These are phyloP conservation scores for Caerostris extrusa DNA, from an alignment of 1,140 invertebrate genomes.

Conservation along the genomic window DNA sequence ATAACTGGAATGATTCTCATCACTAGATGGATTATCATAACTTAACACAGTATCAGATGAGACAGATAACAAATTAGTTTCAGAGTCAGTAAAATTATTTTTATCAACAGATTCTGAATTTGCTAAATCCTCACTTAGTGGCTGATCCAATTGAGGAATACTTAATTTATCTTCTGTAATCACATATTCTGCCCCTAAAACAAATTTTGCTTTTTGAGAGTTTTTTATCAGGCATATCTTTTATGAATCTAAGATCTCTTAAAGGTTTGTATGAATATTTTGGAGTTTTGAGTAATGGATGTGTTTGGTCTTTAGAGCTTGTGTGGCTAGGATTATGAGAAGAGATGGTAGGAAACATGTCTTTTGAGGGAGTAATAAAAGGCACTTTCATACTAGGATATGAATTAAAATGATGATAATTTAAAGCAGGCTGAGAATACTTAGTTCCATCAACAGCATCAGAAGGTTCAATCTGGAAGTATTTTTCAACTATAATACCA, in stretches of 20 bases:
- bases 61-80: slow-evolving; percentile 37
- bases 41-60: slow-evolving; percentile 68
- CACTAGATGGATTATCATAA: slow-evolving; percentile 27
- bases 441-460: slow-evolving; percentile 65
- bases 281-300: neutral
- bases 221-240: neutral
- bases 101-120: neutral
- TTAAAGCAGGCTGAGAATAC: slow-evolving; percentile 69
- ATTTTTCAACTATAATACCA: neutral
- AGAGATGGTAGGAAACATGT: neutral
- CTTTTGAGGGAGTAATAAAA: slow-evolving; percentile 18
- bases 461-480: slow-evolving; percentile 69
- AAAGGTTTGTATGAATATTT: slow-evolving; percentile 32
- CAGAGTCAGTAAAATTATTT: slow-evolving; percentile 65
- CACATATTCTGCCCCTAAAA: neutral
- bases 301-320: slow-evolving; percentile 4
- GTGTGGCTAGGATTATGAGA: slow-evolving; percentile 7
- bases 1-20: neutral
- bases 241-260: slow-evolving; percentile 43
- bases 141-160: neutral
- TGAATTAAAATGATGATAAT: slow-evolving; percentile 15
- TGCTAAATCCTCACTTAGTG: neutral
- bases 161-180: neutral
- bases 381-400: slow-evolving; percentile 44
- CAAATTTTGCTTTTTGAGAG: neutral